Evolutionary conservation across 2,113 vertebrate genomes (phyloP), one percentile per base, ranked within the genome.

Genomic region (Syrrhaptes paradoxus): DNA sequence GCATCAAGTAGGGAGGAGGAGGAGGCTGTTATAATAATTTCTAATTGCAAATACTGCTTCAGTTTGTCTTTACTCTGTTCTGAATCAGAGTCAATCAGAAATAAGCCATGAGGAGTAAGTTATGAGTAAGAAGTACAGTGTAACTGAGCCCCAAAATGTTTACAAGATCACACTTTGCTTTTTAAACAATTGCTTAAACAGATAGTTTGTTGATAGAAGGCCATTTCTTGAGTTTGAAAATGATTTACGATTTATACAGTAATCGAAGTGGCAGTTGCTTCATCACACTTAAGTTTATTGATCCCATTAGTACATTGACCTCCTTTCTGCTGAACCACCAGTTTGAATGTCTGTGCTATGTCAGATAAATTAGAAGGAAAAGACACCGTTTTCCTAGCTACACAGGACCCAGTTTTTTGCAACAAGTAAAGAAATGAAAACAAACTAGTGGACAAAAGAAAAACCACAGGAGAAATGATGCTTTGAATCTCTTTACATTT

Each of bases 281-380:
- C 78, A 85, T 97, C 93, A 87, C 89, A 95, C 94, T 95, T 81
- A 81, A 86, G 66, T 79, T 92, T 94, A 91, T 94, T 90, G 95
- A 84, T 95, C 94, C 90, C 95, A 87, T 95, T 95, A 95, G 62
- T 87, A 76, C 78, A 87, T 46, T 93, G 92, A 89, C 92, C 85
- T 96, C 81, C 57, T 96, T 93, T 89, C 32, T 96, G 48, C 78
- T 93, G 94, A 88, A 78, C 77, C 63, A 92, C 89, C 59, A 85
- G 81, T 83, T 74, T 76, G 54, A 89, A 84, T 59, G 57, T 52
- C 71, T 90, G 55, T 46, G 71, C 70, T 58, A 17, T 38, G 7
- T 58, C 38, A 59, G 41, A 62, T 71, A 63, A 82, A 67, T n/a
- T 68, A 14, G 78, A 80, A 94, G 70, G 81, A 74, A 78, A 81